Percentiles rank a stretch among this genome's conserved stretches.
phyloP scores from a whole-genome alignment of 1,140 invertebrate species.

The Zaprionus davidi region DNA sequence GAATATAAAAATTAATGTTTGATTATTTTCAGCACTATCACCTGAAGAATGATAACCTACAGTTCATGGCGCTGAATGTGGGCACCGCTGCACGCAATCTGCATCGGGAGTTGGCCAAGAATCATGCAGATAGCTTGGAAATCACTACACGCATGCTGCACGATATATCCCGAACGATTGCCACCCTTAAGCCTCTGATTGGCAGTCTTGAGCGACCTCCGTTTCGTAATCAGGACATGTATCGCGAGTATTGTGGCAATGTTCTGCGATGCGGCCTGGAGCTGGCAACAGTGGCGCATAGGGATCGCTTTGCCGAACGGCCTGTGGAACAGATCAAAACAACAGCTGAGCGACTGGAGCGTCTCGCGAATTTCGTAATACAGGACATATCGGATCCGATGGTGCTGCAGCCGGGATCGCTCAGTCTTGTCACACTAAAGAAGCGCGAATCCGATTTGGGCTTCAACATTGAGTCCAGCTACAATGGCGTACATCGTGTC shows the following conservation, averaged over 20 bases:
- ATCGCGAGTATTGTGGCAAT: conserved; percentile 84
- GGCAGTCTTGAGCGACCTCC: conserved; percentile 92
- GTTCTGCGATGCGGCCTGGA: conserved; percentile 92
- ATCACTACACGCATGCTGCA: conserved; percentile 93
- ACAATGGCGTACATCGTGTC: conserved; percentile 92
- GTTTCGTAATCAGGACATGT: conserved; percentile 79
- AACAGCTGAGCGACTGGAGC: conserved; percentile 89
- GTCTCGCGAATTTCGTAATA: conserved; percentile 93
- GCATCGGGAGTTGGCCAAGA: conserved; percentile 87
- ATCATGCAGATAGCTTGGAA: conserved; percentile 87
- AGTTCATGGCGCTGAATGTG: conserved; percentile 92
- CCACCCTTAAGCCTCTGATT: conserved; percentile 93
- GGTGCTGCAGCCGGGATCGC: conserved; percentile 93
- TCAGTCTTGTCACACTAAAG: conserved; percentile 94
- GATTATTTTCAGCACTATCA: conserved; percentile 92
- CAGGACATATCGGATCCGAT: conserved; percentile 94
- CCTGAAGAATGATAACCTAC: conserved; percentile 94
- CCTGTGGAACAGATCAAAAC: conserved; percentile 88
- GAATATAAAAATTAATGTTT: conserved; percentile 1
- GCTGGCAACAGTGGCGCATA: conserved; percentile 93
- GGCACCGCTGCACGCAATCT: conserved; percentile 93
- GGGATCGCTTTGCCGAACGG: conserved; percentile 93
- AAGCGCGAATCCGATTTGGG: conserved; percentile 92
- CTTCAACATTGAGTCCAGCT: conserved; percentile 93
- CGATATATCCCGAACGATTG: conserved; percentile 92